phyloP scores from a whole-genome alignment of 2,888 invertebrate species.

The Caenorhabditis becei region DNA sequence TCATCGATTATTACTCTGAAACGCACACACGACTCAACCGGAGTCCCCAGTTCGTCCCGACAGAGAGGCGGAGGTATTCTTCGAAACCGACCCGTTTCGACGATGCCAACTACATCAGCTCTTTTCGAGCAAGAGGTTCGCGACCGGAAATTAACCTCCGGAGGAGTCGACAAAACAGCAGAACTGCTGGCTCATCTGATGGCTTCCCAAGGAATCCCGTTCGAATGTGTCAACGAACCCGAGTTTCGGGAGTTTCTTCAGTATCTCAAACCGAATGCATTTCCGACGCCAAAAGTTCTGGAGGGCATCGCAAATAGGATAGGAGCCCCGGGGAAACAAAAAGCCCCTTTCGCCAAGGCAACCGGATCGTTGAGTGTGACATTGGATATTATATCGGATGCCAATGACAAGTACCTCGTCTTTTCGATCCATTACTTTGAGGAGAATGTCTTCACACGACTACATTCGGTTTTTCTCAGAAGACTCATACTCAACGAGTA shows the following conservation, averaged over 20 bases:
- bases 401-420: constrained; percentile 19
- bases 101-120: no score
- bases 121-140: no score
- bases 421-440: constrained; percentile 39
- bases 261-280: constrained; percentile 1
- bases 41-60: no score
- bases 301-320: constrained; percentile 2
- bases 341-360: constrained; percentile 4
- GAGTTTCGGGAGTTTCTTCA: constrained; percentile 13
- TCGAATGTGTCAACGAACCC: background rate
- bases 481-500: constrained; percentile 29
- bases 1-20: no score
- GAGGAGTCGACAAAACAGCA: no score
- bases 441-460: background rate
- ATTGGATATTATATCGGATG: background rate
- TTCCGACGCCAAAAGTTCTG: constrained; percentile 16
- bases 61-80: no score
- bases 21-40: no score
- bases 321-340: background rate
- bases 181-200: constrained; percentile 12
- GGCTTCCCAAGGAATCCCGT: constrained; percentile 24
- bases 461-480: constrained; percentile 14
- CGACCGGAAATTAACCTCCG: no score
- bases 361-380: constrained; percentile 23
- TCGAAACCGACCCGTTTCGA: no score